Evolutionary conservation across 2,888 invertebrate genomes (phyloP).

Genomic region (Xanthorhoe designata): DNA sequence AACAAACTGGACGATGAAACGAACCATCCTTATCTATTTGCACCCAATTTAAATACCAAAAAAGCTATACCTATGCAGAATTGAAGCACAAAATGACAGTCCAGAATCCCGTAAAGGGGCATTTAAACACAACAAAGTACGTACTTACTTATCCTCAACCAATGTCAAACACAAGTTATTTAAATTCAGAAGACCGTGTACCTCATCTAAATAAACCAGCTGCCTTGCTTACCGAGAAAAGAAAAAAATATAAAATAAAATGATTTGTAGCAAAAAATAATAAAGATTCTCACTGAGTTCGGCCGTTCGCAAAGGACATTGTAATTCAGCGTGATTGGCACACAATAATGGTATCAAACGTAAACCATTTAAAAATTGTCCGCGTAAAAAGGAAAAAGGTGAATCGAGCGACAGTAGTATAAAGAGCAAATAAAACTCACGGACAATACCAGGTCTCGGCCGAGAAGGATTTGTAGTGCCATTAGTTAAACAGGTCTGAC

Average conservation of each 20-base stretch:
- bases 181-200: constrained; percentile 69
- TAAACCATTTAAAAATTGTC: constrained; percentile 84
- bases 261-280: constrained; percentile 78
- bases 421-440: constrained; percentile 76
- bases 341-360: constrained; percentile 85
- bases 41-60: constrained; percentile 33
- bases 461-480: constrained; percentile 80
- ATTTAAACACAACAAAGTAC: constrained; percentile 38
- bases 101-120: constrained; percentile 37
- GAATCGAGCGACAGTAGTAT: constrained; percentile 68
- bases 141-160: constrained; percentile 50
- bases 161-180: constrained; percentile 68
- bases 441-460: constrained; percentile 79
- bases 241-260: constrained; percentile 76
- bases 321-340: constrained; percentile 85
- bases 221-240: constrained; percentile 70
- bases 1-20: constrained; percentile 12
- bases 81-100: constrained; percentile 36
- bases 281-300: constrained; percentile 77
- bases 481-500: constrained; percentile 70
- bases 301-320: constrained; percentile 82
- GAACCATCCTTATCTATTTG: constrained; percentile 22
- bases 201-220: constrained; percentile 81
- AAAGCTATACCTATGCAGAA: constrained; percentile 21
- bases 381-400: constrained; percentile 80